Evolutionary conservation across 2,888 invertebrate genomes (phyloP).

Genomic region (Syrphus vitripennis): DNA sequence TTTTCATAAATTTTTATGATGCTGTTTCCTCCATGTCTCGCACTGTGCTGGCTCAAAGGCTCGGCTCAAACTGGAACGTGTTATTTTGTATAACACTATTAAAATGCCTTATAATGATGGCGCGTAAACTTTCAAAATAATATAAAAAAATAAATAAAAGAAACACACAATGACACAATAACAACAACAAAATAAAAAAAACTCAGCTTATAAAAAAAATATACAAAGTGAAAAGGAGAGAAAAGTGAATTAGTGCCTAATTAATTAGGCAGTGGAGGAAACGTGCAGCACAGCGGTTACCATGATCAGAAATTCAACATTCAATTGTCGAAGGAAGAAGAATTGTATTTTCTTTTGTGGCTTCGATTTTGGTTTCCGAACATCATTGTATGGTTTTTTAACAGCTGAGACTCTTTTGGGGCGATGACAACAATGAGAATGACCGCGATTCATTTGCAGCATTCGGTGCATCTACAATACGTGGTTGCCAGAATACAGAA

Average conservation of each 20-base stretch:
- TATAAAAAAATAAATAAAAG: background rate
- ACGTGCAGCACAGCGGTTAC: conserved; percentile 27
- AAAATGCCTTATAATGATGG: conserved; percentile 53
- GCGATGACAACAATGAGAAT: conserved; percentile 21
- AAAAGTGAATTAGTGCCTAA: conserved; percentile 70
- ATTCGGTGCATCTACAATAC: background rate
- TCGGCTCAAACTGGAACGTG: conserved; percentile 1
- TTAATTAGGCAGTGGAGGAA: conserved; percentile 61
- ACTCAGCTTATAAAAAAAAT: background rate
- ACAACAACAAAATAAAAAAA: background rate
- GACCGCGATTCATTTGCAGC: conserved; percentile 16
- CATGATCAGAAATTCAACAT: conserved; percentile 65
- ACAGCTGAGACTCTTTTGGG: conserved; percentile 17
- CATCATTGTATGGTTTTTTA: background rate
- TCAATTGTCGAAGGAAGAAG: conserved; percentile 42
- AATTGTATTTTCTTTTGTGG: background rate
- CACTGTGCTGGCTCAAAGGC: background rate
- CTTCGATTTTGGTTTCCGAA: background rate
- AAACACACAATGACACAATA: conserved; percentile 6
- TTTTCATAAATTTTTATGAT: conserved; percentile 70
- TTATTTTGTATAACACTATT: conserved; percentile 38
- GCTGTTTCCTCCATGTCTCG: background rate
- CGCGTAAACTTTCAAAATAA: conserved; percentile 33
- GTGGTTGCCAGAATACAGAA: background rate
- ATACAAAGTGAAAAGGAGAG: conserved; percentile 17